These are phyloP conservation scores for Apocheima hispidaria DNA, from an alignment of 2,888 invertebrate genomes.

Conservation along the genomic window DNA sequence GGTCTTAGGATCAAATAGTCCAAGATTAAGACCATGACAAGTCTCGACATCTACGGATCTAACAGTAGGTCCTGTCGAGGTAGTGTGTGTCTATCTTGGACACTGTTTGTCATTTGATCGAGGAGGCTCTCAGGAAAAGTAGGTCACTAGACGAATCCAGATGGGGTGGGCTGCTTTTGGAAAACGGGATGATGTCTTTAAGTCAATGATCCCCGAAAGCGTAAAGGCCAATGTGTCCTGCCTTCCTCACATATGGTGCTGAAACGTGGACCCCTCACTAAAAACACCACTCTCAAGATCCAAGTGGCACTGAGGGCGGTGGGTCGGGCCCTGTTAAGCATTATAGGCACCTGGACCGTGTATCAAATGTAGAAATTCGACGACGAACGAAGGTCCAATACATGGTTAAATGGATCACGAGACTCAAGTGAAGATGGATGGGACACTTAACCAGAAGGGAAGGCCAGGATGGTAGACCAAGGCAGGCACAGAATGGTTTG, in stretches of 20 bases:
- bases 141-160: conserved; percentile 1
- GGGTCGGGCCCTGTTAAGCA: not conserved
- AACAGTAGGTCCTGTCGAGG: not conserved
- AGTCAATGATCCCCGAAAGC: not conserved
- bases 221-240: not conserved
- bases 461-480: not conserved
- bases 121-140: not conserved
- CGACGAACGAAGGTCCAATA: not conserved
- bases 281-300: conserved; percentile 2
- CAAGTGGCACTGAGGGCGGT: not conserved
- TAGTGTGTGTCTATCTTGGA: not conserved
- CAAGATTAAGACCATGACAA: too few species aligned
- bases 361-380: not conserved
- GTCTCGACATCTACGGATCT: not conserved
- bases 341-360: not conserved
- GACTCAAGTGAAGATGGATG: conserved; percentile 10
- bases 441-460: not conserved
- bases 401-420: not conserved
- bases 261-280: not conserved
- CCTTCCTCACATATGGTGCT: not conserved
- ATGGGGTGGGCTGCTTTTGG: conserved; percentile 1
- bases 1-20: too few species aligned
- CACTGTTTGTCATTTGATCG: not conserved
- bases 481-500: conserved; percentile 4
- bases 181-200: not conserved